phyloP scores from a whole-genome alignment of 1,140 invertebrate species.

The Chionoecetes opilio region DNA sequence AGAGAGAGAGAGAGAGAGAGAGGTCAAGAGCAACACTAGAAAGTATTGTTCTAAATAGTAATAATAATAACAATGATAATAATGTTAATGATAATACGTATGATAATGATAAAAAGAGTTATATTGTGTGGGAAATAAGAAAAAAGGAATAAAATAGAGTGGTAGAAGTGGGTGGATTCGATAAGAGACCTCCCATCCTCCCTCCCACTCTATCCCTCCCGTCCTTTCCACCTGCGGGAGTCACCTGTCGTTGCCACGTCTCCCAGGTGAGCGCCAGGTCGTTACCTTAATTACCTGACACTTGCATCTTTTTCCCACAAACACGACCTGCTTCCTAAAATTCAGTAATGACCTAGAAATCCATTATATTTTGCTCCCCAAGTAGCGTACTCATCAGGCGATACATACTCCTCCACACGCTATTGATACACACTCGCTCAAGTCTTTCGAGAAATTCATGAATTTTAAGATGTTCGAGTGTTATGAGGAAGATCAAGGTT shows the following conservation, averaged over 20 bases:
- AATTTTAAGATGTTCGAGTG: too few species aligned
- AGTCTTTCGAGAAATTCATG: too few species aligned
- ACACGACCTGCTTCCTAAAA: background rate
- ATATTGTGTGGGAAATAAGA: background rate
- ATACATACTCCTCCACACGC: too few species aligned
- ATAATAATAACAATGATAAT: background rate
- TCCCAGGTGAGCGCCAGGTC: constrained; percentile 2
- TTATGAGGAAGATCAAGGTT: too few species aligned
- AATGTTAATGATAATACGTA: background rate
- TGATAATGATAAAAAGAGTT: background rate
- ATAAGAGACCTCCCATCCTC: background rate
- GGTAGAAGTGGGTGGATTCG: background rate
- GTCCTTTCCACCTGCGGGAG: background rate
- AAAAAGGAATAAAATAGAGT: too few species aligned
- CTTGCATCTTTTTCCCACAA: background rate
- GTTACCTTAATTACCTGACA: constrained; percentile 29
- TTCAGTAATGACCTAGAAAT: background rate
- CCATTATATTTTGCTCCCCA: background rate
- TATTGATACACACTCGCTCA: too few species aligned
- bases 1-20: background rate
- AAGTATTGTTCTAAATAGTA: too few species aligned
- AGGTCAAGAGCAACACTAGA: too few species aligned
- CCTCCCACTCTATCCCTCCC: background rate
- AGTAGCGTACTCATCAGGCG: too few species aligned
- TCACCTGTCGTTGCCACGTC: background rate